Base-by-base conservation (phyloP, 2,888 invertebrate genomes). In the Agonum fuliginosum region DNA sequence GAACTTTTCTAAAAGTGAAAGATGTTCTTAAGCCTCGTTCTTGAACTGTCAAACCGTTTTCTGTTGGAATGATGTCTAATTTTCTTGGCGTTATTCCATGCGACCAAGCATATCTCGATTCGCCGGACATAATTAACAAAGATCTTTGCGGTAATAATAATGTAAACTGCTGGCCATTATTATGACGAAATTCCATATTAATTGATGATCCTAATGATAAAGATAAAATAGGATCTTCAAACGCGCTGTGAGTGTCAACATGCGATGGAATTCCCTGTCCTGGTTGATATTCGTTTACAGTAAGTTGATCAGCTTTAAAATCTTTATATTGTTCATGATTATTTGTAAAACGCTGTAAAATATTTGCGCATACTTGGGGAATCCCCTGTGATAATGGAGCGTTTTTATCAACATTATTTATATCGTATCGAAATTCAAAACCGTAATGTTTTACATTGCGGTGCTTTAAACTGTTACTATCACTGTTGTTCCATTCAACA, bases 201-300 rank as follows among this genome's bases (percentile, higher is more conserved):
- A 95, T 91, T 77, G 93, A 89, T 0, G 95, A 93, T 2, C 93
- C 93, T 12, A 98, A 88, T 1, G 97, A 98, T 0, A 99, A 85
- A 0, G 97, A 96, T 22, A 98, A 84, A 79, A 99, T 94, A 1
- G 94, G 94, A 83, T 94, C 93, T 80, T 95, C 93, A 87, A 99
- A 99, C 0, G 97, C 94, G 86, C 97, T 97, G 84, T 98, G 97
- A 0, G 96, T 97, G 85, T 99, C 99, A 17, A 97, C 92, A 87
- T 99, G 99, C 0, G 94, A 91, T 30, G 99, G 98, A 84, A 99
- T 99, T 41, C 97, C 96, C 89, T 97, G 96, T 10, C 97, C 97
- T 54, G 95, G 93, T 78, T 88, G 86, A 86, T 97, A 97, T 82
- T 91, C 91, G 85, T 97, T 97, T 0, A 96, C 91, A 0, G 97